These are phyloP conservation scores for Idaea biselata DNA, from an alignment of 2,888 invertebrate genomes.

Conservation along the genomic window DNA sequence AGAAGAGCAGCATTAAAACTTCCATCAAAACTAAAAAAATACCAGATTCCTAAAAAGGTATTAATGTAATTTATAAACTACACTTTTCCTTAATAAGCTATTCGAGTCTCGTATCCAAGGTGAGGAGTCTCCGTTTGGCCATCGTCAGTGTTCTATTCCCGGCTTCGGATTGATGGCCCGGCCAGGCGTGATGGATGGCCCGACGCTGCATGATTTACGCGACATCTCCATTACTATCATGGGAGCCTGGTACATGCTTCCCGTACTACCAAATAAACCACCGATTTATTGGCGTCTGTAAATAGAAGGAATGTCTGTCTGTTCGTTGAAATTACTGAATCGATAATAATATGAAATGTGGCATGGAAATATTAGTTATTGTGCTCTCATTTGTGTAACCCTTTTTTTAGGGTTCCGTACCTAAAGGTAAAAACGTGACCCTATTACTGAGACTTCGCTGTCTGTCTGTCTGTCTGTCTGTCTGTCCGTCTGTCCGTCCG, in stretches of 20 bases:
- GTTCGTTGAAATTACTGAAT: not conserved
- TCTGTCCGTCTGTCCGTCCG: no score
- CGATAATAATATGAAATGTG: not conserved
- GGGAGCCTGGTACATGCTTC: constrained; percentile 53
- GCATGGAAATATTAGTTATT: not conserved
- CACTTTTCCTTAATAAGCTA: constrained; percentile 12
- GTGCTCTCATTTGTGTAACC: not conserved
- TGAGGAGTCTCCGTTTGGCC: constrained; percentile 52
- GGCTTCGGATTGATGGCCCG: constrained; percentile 68
- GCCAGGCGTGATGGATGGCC: constrained; percentile 69
- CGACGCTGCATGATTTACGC: constrained; percentile 69
- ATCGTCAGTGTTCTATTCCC: constrained; percentile 58
- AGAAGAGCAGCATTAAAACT: not conserved
- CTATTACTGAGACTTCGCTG: no score
- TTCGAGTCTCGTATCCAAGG: constrained; percentile 32
- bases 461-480: no score
- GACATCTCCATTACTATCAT: constrained; percentile 59
- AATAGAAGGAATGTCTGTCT: constrained; percentile 7
- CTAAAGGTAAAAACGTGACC: no score
- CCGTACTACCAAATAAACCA: constrained; percentile 31
- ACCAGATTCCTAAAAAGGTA: no score
- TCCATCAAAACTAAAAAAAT: not conserved
- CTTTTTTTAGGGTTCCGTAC: not conserved
- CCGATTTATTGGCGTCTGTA: constrained; percentile 35
- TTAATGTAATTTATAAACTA: constrained; percentile 12